Base-by-base conservation (phyloP, 2,797 vertebrate species). In the Cyprinella venusta region DNA sequence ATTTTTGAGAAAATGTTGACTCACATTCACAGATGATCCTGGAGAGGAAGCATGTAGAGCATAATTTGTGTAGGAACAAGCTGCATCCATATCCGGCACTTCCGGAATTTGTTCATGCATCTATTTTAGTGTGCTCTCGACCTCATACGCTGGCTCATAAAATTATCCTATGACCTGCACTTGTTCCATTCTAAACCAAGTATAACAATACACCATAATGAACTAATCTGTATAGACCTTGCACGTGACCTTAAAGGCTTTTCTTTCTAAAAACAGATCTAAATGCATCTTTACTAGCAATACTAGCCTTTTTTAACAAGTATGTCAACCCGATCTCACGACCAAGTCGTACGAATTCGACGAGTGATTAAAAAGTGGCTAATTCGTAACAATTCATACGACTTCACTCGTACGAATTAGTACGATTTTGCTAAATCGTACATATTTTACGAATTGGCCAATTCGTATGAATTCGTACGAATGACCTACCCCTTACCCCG, bases 41-140 rank as follows among this genome's bases (percentile, higher is more conserved):
- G 15, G 36, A 40, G 5, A 16, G 59, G 40, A 63, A 64, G 16
- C 16, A 45, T 77, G 59, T 56, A 77, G 56, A 33, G 56, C 6
- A 48, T 77, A 30, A 77, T 77, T 77, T 77, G 75, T 30, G 40
- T 59, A 16, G 59, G 38, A 59, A 26, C 36, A 76, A 24, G 26
- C 48, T 54, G 18, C 30, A 74, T 56, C 71, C 50, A 12, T 19
- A 30, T 26, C 40, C 40, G n/a, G n/a, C n/a, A 64, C 5, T 45
- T 77, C n/a, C 40, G 10, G 40, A 64, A 33, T 64, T 48, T 77
- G 59, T 48, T 77, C 18, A 63, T 77, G 38, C 59, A 15, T 77
- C 59, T 64, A 77, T 64, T 63, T 64, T 26, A 21, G 16, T 64
- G 19, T 10, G 21, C 9, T 24, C 18, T 45, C 18, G 1, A 12